Conservation (phyloP, 2,797 vertebrate genomes). For the Malacoraja senta region DNA sequence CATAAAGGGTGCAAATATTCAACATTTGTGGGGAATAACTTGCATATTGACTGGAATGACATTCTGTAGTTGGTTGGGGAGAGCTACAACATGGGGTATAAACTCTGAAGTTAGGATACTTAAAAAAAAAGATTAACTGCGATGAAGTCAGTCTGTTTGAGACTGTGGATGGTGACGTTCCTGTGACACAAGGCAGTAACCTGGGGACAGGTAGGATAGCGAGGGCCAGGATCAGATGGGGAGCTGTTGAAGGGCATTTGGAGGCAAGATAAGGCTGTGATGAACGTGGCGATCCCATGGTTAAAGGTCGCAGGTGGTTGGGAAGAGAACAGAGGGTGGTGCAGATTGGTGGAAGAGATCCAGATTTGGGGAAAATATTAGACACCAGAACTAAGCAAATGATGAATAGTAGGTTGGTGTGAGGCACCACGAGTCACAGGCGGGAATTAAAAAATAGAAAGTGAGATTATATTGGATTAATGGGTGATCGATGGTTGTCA, state of each 20-base stretch:
- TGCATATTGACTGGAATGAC: not conserved
- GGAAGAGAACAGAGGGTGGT: no score
- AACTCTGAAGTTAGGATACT: no score
- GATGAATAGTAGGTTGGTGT: not conserved
- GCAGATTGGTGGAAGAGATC: no score
- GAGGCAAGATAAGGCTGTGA: no score
- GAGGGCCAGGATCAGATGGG: not conserved
- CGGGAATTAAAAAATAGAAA: not conserved
- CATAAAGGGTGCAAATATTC: not conserved
- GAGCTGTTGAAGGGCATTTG: not conserved
- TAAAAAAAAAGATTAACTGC: not conserved
- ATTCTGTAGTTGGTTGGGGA: not conserved
- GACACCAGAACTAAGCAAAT: no score
- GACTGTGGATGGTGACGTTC: not conserved
- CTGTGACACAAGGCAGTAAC: not conserved
- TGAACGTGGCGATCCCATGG: no score
- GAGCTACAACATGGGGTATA: no score
- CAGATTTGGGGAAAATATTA: no score
- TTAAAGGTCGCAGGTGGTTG: no score
- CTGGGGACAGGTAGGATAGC: not conserved
- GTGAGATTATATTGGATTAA: not conserved
- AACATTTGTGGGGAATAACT: not conserved
- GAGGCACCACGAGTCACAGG: not conserved
- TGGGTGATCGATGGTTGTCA: not conserved
- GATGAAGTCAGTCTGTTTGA: not conserved